Base-by-base conservation (phyloP, 2,797 vertebrate species). In the Sebastes dallii region DNA sequence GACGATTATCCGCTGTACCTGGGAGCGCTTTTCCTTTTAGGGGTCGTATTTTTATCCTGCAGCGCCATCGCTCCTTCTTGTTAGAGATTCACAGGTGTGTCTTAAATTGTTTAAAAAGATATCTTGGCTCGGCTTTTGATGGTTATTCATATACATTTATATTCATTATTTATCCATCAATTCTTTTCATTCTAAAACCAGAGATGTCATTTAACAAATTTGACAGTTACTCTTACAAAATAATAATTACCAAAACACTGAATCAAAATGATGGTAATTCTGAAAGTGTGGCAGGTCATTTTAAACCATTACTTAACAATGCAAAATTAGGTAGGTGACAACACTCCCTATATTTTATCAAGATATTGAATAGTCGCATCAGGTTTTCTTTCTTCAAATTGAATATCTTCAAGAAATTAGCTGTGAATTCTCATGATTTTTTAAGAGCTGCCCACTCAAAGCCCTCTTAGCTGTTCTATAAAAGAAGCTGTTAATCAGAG, bases 61-160 rank as follows among this genome's bases (percentile, higher is more conserved):
- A 60, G 61, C 29, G 5, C 5, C 29, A 2, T 22, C 30, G 8
- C 22, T 36, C 14, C 30, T 18, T 12, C 60, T 29, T 34, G 25
- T 58, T 72, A 59, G 32, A 42, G 13, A 55, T 27, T 77, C 52
- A n/a, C 39, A 74, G 75, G 58, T 58, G 69, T 32, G 36, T 71
- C 70, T 72, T 70, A 0, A 67, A 27, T 42, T 34, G 36, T 46
- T 70, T 22, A 22, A 29, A 55, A 55, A 56, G 34, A 39, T 8
- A 25, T 58, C 8, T 54, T 60, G 20, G 3, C 52, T 69, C 2
- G 7, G 18, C 54, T 20, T 75, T 72, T 69, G 12, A 55, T 42
- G n/a, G 32, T 71, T 72, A 69, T 65, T 72, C 18, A 25, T 58
- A 22, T 55, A 54, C 60, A 67, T 67, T 22, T 30, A 52, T 67